These are phyloP conservation scores for Neodiprion fabricii DNA, from an alignment of 1,140 invertebrate species.

Conservation along the genomic window DNA sequence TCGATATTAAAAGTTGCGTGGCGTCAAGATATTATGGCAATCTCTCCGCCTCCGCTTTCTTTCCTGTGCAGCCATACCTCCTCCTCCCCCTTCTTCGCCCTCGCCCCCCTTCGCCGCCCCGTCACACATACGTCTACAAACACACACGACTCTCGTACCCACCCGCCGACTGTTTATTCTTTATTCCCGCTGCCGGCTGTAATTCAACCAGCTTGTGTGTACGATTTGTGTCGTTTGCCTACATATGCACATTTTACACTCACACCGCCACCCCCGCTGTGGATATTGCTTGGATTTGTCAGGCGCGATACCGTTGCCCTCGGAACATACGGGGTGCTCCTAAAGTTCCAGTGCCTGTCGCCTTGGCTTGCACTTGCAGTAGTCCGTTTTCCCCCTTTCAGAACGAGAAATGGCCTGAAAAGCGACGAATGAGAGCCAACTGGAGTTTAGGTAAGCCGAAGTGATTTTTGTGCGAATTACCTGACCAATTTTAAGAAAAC, in stretches of 20 bases:
- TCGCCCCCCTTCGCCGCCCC: slow-evolving; percentile 24
- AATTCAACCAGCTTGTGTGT: slow-evolving; percentile 42
- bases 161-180: slow-evolving; percentile 8
- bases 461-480: too few species aligned
- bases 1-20: slow-evolving; percentile 59
- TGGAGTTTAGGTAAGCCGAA: too few species aligned
- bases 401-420: too few species aligned
- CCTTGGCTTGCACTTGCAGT: too few species aligned
- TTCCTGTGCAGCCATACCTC: not conserved
- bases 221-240: slow-evolving; percentile 38
- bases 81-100: slow-evolving; percentile 23
- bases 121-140: not conserved
- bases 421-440: too few species aligned
- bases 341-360: not conserved
- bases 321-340: not conserved
- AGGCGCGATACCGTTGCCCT: not conserved
- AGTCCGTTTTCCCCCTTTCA: too few species aligned
- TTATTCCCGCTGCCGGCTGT: slow-evolving; percentile 34
- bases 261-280: slow-evolving; percentile 22
- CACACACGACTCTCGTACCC: not conserved
- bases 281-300: slow-evolving; percentile 45
- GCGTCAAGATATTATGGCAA: slow-evolving; percentile 48
- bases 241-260: slow-evolving; percentile 42
- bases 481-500: too few species aligned
- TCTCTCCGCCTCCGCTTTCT: slow-evolving; percentile 20